These are phyloP conservation scores for Percina caprodes DNA, from an alignment of 2,113 vertebrate genomes.

Conservation along the genomic window DNA sequence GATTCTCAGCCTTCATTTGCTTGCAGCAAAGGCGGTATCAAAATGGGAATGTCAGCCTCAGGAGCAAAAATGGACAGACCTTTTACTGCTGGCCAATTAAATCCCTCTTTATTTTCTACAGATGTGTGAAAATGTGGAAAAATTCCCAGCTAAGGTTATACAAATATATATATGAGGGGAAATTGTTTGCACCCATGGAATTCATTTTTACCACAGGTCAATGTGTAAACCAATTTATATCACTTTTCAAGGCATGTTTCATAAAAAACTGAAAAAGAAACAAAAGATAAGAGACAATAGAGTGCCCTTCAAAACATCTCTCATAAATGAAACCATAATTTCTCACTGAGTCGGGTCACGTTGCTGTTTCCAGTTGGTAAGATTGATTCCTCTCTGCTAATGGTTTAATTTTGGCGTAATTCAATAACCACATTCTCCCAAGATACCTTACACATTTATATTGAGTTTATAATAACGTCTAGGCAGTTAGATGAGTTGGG, in stretches of 20 bases:
- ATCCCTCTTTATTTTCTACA: constrained; percentile 57
- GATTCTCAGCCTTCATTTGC: constrained; percentile 49
- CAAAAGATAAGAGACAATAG: background rate
- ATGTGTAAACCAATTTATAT: constrained; percentile 51
- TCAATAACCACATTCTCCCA: constrained; percentile 78
- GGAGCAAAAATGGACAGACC: constrained; percentile 54
- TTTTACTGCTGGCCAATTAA: constrained; percentile 68
- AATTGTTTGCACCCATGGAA: constrained; percentile 47
- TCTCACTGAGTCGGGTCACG: background rate
- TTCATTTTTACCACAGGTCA: constrained; percentile 67
- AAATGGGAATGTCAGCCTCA: constrained; percentile 68
- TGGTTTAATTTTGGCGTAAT: constrained; percentile 81
- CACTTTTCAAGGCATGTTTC: constrained; percentile 39
- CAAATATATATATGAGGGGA: background rate
- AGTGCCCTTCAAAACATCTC: constrained; percentile 53
- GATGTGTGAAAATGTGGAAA: constrained; percentile 39
- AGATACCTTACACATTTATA: constrained; percentile 75
- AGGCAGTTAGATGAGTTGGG: constrained; percentile 73
- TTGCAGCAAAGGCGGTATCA: constrained; percentile 47
- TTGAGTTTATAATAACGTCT: constrained; percentile 75
- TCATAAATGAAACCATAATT: constrained; percentile 32
- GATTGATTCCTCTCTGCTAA: constrained; percentile 77
- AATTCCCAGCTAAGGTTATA: constrained; percentile 48
- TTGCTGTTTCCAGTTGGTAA: constrained; percentile 50
- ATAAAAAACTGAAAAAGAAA: background rate